phyloP scores from a whole-genome alignment of 2,888 invertebrate species.

The Pammene aurita region DNA sequence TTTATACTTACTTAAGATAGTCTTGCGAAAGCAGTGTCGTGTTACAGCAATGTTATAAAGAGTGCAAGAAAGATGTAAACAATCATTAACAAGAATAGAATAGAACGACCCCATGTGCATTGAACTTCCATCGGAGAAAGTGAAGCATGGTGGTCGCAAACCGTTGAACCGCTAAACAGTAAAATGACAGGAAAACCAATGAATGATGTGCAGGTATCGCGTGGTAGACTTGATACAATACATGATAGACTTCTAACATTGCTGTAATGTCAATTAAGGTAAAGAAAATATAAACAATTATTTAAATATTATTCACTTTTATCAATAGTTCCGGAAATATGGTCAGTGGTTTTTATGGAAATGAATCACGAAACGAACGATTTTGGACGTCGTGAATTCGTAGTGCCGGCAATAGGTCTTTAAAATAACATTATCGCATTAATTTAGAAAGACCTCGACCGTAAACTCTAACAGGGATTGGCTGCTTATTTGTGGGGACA shows the following conservation, averaged over 20 bases:
- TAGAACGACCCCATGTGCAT: slow-evolving; percentile 45
- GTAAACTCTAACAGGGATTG: background rate
- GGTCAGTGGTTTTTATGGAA: too few species aligned
- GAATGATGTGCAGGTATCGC: background rate
- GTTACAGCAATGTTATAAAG: slow-evolving; percentile 7
- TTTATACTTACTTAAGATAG: slow-evolving; percentile 11
- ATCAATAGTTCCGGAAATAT: too few species aligned
- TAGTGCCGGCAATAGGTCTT: too few species aligned
- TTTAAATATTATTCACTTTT: too few species aligned
- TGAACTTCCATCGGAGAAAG: slow-evolving; percentile 50
- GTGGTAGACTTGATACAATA: background rate
- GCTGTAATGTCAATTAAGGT: background rate
- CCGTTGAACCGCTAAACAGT: slow-evolving; percentile 5
- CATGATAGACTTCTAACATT: too few species aligned
- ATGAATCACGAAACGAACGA: too few species aligned
- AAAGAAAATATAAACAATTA: too few species aligned
- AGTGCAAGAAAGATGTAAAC: slow-evolving; percentile 28
- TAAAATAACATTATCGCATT: too few species aligned
- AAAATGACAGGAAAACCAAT: slow-evolving; percentile 29
- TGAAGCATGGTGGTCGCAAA: slow-evolving; percentile 44
- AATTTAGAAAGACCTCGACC: too few species aligned
- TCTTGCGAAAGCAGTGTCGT: slow-evolving; percentile 20
- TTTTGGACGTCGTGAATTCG: too few species aligned
- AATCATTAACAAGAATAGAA: slow-evolving; percentile 37
- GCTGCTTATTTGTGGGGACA: too few species aligned